Conservation (phyloP, 2,113 vertebrate genomes). For the Himantopus leucocephalus region DNA sequence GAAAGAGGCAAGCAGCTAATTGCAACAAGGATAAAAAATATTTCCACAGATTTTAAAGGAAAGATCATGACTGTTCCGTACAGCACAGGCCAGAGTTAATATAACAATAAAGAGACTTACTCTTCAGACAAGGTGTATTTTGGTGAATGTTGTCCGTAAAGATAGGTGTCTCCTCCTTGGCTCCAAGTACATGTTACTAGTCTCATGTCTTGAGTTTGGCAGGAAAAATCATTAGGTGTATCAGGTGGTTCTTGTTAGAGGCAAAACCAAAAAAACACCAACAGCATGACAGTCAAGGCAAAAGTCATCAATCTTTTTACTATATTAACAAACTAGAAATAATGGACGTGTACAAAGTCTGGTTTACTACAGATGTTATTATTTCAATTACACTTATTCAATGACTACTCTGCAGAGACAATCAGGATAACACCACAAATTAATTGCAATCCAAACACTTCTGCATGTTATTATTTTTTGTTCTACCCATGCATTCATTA, state of each 20-base stretch:
- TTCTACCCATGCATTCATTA: neutral
- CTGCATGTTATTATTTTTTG: neutral
- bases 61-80: neutral
- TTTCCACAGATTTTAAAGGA: neutral
- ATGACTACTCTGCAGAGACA: neutral
- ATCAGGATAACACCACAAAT: neutral
- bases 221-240: constrained; percentile 68
- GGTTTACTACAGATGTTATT: neutral
- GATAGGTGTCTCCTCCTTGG: constrained; percentile 5
- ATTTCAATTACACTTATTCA: neutral
- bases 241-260: constrained; percentile 66
- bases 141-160: neutral
- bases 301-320: neutral
- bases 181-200: constrained; percentile 72
- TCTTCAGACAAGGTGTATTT: constrained; percentile 56
- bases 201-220: constrained; percentile 72
- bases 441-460: neutral
- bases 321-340: neutral
- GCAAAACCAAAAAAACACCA: neutral
- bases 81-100: neutral
- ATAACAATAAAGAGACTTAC: constrained; percentile 40
- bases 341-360: neutral
- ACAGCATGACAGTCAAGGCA: neutral
- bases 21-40: neutral
- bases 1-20: neutral